Evolutionary conservation across 1,140 invertebrate species (phyloP), one percentile per base, ranked within the genome.

Genomic region (Diorhabda carinulata): DNA sequence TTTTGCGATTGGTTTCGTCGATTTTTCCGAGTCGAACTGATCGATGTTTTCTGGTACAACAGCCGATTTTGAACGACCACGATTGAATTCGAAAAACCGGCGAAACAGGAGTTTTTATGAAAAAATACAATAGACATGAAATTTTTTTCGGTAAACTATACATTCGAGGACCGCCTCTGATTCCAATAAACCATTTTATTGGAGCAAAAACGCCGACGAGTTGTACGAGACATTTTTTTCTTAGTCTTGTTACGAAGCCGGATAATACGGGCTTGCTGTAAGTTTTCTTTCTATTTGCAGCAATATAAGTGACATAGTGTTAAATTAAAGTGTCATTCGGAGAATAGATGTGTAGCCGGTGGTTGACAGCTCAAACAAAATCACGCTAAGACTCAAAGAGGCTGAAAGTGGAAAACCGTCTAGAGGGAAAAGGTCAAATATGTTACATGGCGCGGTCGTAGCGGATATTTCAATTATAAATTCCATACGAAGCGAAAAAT

Each of bases 351-450:
- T 57, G 64, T 65, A 56, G 41, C 64, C 64, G 47, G 64, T 41
- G 64, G 4, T 40, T 65, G 56, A 65, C 64, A 43, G 42, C n/a
- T 65, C 43, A 56, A 57, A 65, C 47, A 65, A 10, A 44, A 66
- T 70, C 59, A 61, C 47, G 60, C 65, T 59, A 60, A 65, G 62
- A 61, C 64, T 56, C 62, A 67, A 61, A 69, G 71, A 64, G 68
- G 71, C 59, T 59, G 52, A 7, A 9, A 62, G 44, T 43, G 61
- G 43, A 47, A 62, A 62, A 3, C 6, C 43, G 43, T 62, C n/a
- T 62, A 44, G 43, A 43, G 43, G 61, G 44, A 62, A 62, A 43
- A 43, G 61, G 61, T 62, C 43, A 47, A 62, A 62, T 52, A 52
- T n/a, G 47, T 52, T 52, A 52, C 47, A 52, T 52, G 47, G 47